Conservation (phyloP, 2,113 vertebrate species). For the Atrichornis clamosus region DNA sequence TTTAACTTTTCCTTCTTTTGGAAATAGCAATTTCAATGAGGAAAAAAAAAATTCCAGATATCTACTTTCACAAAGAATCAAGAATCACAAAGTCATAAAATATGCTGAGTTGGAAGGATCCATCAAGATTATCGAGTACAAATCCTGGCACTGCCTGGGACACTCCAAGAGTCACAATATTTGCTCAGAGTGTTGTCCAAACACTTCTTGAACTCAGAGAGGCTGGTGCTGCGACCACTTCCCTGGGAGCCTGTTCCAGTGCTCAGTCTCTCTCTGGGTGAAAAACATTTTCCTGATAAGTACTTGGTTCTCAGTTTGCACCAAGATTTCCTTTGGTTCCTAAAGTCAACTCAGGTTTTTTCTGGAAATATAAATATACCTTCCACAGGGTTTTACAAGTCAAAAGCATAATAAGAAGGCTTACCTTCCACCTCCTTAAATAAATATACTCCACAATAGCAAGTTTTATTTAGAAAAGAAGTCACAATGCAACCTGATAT, state of each 20-base stretch:
- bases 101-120: background rate
- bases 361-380: background rate
- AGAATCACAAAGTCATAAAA: background rate
- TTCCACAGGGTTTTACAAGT: background rate
- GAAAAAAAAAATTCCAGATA: background rate
- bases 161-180: background rate
- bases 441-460: background rate
- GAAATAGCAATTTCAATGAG: background rate
- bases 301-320: background rate
- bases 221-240: background rate
- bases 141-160: background rate
- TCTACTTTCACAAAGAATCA: background rate
- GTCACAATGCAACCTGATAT: background rate
- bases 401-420: background rate
- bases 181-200: background rate
- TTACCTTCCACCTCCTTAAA: background rate
- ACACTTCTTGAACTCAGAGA: background rate
- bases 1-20: background rate
- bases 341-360: background rate
- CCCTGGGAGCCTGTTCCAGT: background rate
- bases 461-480: background rate
- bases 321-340: background rate
- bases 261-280: background rate
- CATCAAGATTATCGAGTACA: rapidly evolving
- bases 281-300: background rate